Evolutionary conservation across 2,113 vertebrate species (phyloP).

Genomic region (Chrysochloris asiatica): DNA sequence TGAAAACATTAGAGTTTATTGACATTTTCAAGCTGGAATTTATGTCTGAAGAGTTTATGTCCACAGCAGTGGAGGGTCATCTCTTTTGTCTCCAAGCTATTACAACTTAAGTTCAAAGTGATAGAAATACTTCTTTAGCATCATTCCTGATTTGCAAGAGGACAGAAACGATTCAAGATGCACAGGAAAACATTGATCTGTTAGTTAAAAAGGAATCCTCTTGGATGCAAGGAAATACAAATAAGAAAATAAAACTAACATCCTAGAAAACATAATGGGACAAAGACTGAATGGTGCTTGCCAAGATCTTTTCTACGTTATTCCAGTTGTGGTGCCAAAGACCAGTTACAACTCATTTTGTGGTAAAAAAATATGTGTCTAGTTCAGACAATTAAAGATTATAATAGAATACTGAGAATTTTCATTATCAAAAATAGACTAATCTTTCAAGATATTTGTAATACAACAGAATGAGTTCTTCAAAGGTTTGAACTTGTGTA

Average conservation of each 20-base stretch:
- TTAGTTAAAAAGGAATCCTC: constrained; percentile 55
- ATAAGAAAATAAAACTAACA: constrained; percentile 46
- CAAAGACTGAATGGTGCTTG: constrained; percentile 42
- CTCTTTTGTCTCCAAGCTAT: constrained; percentile 23
- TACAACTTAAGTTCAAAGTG: constrained; percentile 41
- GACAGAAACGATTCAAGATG: not conserved
- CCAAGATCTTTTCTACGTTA: constrained; percentile 46
- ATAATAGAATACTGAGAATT: constrained; percentile 58
- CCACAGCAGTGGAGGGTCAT: not conserved
- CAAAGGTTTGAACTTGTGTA: not conserved
- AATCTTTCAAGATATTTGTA: constrained; percentile 57
- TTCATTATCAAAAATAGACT: constrained; percentile 43
- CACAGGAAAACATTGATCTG: constrained; percentile 20
- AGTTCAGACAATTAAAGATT: constrained; percentile 71
- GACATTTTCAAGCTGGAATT: not conserved
- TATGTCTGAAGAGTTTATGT: not conserved
- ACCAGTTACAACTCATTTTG: constrained; percentile 72
- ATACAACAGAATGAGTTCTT: constrained; percentile 1
- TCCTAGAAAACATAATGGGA: constrained; percentile 51
- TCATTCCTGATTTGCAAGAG: constrained; percentile 29
- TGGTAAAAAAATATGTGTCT: constrained; percentile 59
- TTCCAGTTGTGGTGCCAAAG: constrained; percentile 61
- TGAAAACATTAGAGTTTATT: constrained; percentile 19
- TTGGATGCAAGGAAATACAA: constrained; percentile 31
- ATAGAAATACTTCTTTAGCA: constrained; percentile 25